phyloP scores from a whole-genome alignment of 2,888 invertebrate genomes.

The Cantharis flavilabris region DNA sequence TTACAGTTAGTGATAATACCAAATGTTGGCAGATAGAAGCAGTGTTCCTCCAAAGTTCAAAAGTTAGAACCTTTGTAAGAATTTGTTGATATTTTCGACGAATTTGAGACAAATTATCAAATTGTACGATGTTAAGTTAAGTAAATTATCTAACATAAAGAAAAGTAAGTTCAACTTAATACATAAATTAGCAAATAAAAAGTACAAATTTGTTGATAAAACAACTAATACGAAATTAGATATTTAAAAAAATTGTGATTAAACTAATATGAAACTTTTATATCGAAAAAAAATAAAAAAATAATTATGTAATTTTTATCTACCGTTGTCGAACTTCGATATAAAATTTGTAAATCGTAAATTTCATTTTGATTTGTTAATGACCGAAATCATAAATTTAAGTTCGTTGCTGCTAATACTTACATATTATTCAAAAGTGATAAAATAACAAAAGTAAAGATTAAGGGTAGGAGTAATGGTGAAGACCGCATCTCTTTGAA shows the following conservation, averaged over 20 bases:
- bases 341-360: neutral
- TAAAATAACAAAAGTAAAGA: constrained; percentile 15
- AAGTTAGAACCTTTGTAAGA: constrained; percentile 3
- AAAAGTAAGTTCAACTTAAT: neutral
- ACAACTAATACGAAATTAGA: neutral
- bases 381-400: neutral
- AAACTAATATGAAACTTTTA: neutral
- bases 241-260: neutral
- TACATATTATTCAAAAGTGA: constrained; percentile 19
- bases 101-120: neutral
- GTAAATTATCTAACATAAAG: neutral
- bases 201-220: neutral
- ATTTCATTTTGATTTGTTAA: neutral
- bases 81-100: neutral
- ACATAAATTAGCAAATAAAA: neutral
- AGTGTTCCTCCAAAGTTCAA: neutral
- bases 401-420: constrained; percentile 5
- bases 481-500: constrained; percentile 27
- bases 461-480: constrained; percentile 19
- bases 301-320: neutral
- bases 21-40: neutral
- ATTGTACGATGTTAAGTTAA: neutral
- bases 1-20: neutral
- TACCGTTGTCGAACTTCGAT: neutral
- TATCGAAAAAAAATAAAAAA: neutral